These are phyloP conservation scores for Ibidorhyncha struthersii DNA, from an alignment of 2,113 vertebrate species.

Conservation along the genomic window DNA sequence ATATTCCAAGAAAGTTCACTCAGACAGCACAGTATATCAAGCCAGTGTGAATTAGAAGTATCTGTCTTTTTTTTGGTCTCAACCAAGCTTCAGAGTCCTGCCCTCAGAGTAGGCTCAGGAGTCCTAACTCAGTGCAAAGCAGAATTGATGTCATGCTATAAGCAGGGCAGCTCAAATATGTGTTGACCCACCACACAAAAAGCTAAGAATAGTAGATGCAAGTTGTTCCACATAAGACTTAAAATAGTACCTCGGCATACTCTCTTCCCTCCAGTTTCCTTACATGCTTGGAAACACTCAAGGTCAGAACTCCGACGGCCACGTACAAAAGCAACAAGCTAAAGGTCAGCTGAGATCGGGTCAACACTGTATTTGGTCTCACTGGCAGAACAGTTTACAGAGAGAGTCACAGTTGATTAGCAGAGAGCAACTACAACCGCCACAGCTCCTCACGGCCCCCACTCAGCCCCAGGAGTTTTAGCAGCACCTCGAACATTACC, in stretches of 20 bases:
- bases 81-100: neutral
- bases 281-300: neutral
- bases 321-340: neutral
- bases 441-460: neutral
- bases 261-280: neutral
- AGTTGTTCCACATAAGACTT: neutral
- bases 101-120: neutral
- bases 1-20: neutral
- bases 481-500: neutral
- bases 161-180: neutral
- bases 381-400: neutral
- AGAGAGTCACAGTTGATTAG: no score
- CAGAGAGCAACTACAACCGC: fast-evolving
- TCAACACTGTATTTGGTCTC: neutral
- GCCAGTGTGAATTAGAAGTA: neutral
- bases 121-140: neutral
- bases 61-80: neutral
- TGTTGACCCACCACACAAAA: constrained; percentile 11
- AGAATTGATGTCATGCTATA: neutral
- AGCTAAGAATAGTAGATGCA: constrained; percentile 28
- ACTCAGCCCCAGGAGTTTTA: neutral
- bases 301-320: neutral
- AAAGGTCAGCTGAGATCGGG: neutral
- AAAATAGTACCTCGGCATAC: neutral
- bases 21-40: fast-evolving